These are phyloP conservation scores for Coturnix japonica DNA, from an alignment of 2,113 vertebrate genomes.

Conservation along the genomic window DNA sequence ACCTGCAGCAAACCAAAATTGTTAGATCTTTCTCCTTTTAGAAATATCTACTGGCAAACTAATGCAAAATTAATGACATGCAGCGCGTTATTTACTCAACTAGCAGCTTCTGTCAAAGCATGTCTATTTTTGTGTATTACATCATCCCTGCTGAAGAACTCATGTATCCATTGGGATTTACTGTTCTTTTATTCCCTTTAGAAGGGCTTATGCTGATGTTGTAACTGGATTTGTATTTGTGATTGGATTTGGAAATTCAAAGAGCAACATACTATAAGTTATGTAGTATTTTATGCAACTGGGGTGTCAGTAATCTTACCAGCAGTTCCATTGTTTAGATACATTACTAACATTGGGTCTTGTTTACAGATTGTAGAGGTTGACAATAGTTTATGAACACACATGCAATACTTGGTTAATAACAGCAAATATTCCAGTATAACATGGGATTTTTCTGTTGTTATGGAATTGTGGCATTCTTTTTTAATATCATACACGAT, in stretches of 20 bases:
- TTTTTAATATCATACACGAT: background rate
- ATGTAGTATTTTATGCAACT: slow-evolving; percentile 54
- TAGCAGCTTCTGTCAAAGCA: slow-evolving; percentile 75
- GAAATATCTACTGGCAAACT: slow-evolving; percentile 59
- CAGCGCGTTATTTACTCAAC: slow-evolving; percentile 74
- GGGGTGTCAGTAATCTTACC: slow-evolving; percentile 55
- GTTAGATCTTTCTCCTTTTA: slow-evolving; percentile 44
- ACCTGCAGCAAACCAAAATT: background rate
- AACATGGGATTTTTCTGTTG: background rate
- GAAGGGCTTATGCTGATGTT: slow-evolving; percentile 72
- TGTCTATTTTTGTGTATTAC: slow-evolving; percentile 81
- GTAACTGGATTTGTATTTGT: slow-evolving; percentile 71
- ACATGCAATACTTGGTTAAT: background rate
- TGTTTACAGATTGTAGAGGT: slow-evolving; percentile 32
- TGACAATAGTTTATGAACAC: background rate
- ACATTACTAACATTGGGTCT: background rate
- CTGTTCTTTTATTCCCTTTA: slow-evolving; percentile 73
- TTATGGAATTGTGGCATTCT: background rate
- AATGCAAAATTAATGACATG: slow-evolving; percentile 68
- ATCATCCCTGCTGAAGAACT: slow-evolving; percentile 78
- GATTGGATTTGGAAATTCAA: slow-evolving; percentile 70
- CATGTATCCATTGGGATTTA: slow-evolving; percentile 74
- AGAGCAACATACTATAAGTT: slow-evolving; percentile 51
- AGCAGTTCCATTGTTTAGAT: background rate
- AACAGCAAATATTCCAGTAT: background rate